Evolutionary conservation across 2,888 invertebrate species (phyloP).

Genomic region (Cryptosula pallasiana): DNA sequence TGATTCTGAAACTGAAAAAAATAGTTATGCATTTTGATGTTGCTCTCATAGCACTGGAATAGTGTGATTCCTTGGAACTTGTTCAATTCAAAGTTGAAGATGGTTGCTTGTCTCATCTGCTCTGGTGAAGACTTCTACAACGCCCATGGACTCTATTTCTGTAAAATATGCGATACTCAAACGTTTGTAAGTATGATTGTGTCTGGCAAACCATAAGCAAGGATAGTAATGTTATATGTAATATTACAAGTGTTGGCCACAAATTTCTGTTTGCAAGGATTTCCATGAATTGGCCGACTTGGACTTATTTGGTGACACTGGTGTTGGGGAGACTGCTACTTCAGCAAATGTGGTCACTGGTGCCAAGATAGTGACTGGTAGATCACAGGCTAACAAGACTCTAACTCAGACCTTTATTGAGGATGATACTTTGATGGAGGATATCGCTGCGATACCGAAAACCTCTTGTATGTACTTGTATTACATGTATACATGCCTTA

Average conservation of each 20-base stretch:
- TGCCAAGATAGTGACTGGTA: neutral
- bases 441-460: neutral
- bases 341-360: neutral
- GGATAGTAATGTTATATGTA: neutral
- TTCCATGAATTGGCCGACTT: neutral
- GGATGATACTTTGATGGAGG: neutral
- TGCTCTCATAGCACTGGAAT: too few relatives aligned
- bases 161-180: slow-evolving; percentile 19
- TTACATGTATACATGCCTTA: neutral
- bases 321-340: neutral
- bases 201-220: neutral
- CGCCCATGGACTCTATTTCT: slow-evolving; percentile 13
- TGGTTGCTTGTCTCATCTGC: neutral
- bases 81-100: neutral
- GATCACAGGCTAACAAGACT: neutral
- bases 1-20: too few relatives aligned
- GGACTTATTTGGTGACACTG: neutral
- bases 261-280: neutral
- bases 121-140: neutral
- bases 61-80: too few relatives aligned
- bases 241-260: neutral
- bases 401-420: neutral
- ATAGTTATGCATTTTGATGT: too few relatives aligned
- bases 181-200: slow-evolving; percentile 10
- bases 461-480: neutral